Evolutionary conservation across 1,140 invertebrate genomes (phyloP), one percentile per base, ranked within the genome.

Genomic region (Heliothis virescens): DNA sequence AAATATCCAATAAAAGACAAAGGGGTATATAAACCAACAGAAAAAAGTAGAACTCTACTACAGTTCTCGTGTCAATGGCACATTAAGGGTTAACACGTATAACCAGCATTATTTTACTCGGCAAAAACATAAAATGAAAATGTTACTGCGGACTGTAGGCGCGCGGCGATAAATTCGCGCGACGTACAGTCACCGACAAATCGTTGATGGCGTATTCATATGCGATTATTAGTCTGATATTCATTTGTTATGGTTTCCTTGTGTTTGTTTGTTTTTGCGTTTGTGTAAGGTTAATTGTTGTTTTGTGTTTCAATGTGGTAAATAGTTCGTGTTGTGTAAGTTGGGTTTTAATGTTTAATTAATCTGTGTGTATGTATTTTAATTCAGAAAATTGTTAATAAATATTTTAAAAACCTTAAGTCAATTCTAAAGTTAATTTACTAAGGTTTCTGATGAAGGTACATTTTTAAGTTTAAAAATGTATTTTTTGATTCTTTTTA

Each of bases 91-190:
- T 80, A 84, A 80, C 79, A 73, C 72, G 83, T 82, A 79, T 80
- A 81, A 80, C 79, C 59, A 60, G 60, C 82, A 79, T 78, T 85
- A 85, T 82, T 81, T 83, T 82, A 76, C 77, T 76, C 75, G 80
- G 84, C 34, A 83, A 83, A 85, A 85, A 83, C 79, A 81, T 83
- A 83, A 83, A 85, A 85, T 83, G 82, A 82, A 85, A 83, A 83
- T 71, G 82, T 85, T 78, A 83, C 80, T 77, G 76, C 79, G 48
- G 79, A 81, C 80, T 69, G 53, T 57, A n/a, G 80, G 82, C 80
- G 80, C 57, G 82, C 65, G 55, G 26, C 59, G 18, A 79, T 85
- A 82, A 83, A 85, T 85, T 80, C 77, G 71, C 59, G 59, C 74
- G 69, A 78, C 63, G 80, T 79, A 81, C 74, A 50, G 55, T 74